Percentiles rank a stretch among this genome's conserved stretches.
Evolutionary conservation across 2,113 vertebrate species (phyloP).

Genomic region (Mystacornis crossleyi): DNA sequence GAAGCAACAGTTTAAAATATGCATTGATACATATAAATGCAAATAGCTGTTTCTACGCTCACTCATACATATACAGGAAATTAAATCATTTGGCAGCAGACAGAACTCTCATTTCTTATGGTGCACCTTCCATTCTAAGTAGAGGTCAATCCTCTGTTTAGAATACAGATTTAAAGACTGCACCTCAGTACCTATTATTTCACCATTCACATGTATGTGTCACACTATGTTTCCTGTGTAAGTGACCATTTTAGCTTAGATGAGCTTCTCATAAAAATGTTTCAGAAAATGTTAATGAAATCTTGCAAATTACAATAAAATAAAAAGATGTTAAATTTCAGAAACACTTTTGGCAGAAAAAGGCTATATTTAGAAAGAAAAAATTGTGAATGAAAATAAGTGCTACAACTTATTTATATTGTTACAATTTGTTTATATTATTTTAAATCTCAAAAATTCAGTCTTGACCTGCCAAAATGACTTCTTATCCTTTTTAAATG

Average conservation of each 20-base stretch:
- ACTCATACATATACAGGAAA: fast-evolving
- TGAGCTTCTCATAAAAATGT: neutral
- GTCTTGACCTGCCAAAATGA: neutral
- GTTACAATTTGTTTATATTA: neutral
- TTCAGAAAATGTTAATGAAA: neutral
- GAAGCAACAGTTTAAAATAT: neutral
- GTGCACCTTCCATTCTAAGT: neutral
- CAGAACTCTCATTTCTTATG: neutral
- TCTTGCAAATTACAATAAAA: neutral
- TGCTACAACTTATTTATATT: neutral
- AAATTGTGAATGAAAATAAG: neutral
- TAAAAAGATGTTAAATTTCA: neutral
- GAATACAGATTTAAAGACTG: neutral
- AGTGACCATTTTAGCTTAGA: neutral
- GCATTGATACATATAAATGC: neutral
- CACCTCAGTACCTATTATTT: neutral
- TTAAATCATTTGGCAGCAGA: neutral
- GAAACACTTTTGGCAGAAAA: neutral
- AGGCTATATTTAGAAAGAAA: neutral
- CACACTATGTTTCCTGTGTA: neutral
- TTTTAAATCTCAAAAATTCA: neutral
- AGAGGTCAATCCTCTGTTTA: neutral
- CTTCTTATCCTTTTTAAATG: neutral
- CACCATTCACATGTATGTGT: neutral
- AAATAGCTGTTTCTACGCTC: neutral